These are phyloP conservation scores for Euplagia quadripunctaria DNA, from an alignment of 2,888 invertebrate genomes.

Conservation along the genomic window DNA sequence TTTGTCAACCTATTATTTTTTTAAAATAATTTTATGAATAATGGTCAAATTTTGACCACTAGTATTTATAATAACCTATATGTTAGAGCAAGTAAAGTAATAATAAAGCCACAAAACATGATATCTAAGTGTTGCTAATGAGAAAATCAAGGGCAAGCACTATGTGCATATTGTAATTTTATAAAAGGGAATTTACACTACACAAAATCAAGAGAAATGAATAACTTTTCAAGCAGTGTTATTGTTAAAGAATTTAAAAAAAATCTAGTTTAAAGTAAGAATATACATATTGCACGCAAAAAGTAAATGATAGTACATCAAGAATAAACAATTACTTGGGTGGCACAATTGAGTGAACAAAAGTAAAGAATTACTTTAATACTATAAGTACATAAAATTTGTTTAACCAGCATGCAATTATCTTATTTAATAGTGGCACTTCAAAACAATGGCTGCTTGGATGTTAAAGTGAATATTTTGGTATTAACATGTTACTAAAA, in stretches of 20 bases:
- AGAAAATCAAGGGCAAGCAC: background rate
- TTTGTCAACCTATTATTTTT: no score
- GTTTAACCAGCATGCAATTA: background rate
- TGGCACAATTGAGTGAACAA: background rate
- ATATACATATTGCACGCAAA: no score
- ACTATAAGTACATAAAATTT: background rate
- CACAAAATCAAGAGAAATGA: background rate
- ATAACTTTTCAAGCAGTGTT: no score
- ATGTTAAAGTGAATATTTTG: background rate
- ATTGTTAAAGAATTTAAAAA: no score
- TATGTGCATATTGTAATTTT: background rate
- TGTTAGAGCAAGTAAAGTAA: background rate
- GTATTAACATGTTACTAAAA: background rate
- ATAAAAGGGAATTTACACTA: background rate
- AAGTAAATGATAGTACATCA: background rate
- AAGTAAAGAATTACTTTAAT: no score
- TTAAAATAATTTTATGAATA: no score
- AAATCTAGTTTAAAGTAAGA: background rate
- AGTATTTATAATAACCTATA: background rate
- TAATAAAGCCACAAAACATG: background rate
- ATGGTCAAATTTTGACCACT: background rate
- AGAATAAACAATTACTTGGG: conserved; percentile 2
- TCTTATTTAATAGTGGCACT: background rate
- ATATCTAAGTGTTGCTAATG: background rate
- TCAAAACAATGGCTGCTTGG: background rate